phyloP scores from a whole-genome alignment of 2,797 vertebrate species.

The Buphagus erythrorhynchus region DNA sequence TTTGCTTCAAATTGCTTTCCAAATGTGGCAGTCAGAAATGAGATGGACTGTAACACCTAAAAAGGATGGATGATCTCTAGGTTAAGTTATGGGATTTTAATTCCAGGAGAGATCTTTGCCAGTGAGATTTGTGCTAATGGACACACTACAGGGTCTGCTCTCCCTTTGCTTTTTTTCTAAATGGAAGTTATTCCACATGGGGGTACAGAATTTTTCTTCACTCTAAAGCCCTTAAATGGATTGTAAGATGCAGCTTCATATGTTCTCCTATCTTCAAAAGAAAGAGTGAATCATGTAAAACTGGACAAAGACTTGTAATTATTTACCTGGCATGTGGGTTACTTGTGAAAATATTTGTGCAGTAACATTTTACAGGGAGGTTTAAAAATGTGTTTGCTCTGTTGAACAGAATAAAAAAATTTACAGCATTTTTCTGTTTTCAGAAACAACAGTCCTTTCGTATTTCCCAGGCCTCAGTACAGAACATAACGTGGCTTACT shows the following conservation, averaged over 20 bases:
- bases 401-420: slow-evolving; percentile 37
- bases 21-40: slow-evolving; percentile 41
- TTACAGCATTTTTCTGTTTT: slow-evolving; percentile 63
- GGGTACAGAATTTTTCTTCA: not conserved
- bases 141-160: not conserved
- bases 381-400: slow-evolving; percentile 54
- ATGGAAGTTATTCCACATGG: not conserved
- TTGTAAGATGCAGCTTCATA: not conserved
- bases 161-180: not conserved
- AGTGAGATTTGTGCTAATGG: not conserved
- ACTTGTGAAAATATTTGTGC: slow-evolving; percentile 60
- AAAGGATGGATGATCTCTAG: not conserved
- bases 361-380: slow-evolving; percentile 18
- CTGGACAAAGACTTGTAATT: not conserved
- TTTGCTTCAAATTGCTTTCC: slow-evolving; percentile 44
- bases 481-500: not conserved
- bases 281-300: not conserved
- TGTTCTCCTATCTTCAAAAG: not conserved
- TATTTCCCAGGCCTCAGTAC: slow-evolving; percentile 22
- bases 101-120: not conserved
- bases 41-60: not conserved
- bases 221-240: not conserved
- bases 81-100: not conserved
- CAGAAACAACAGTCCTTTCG: slow-evolving; percentile 46
- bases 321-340: slow-evolving; percentile 12